Conservation (phyloP, 2,113 vertebrate species). For the Illadopsis cleaveri region DNA sequence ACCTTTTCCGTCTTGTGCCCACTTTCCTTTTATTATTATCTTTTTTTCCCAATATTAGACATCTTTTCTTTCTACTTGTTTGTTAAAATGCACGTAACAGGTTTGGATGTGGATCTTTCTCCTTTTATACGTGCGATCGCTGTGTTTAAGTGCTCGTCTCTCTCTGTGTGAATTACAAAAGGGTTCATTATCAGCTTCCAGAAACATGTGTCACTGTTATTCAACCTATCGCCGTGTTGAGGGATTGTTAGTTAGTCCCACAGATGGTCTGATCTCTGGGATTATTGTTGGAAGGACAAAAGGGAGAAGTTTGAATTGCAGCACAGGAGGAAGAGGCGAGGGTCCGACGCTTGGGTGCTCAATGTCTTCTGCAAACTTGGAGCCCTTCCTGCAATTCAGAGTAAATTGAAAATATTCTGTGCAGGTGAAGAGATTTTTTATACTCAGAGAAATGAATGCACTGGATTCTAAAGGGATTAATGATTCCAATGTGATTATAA, state of each 20-base stretch:
- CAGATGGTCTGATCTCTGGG: background rate
- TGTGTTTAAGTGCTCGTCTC: background rate
- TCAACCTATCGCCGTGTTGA: background rate
- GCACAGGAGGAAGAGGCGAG: background rate
- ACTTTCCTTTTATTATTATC: background rate
- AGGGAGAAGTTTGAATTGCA: background rate
- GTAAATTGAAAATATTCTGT: background rate
- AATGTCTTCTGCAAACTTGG: background rate
- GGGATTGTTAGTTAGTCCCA: background rate
- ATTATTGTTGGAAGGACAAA: background rate
- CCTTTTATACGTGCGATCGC: background rate
- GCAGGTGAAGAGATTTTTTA: background rate
- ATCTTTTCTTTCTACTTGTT: background rate
- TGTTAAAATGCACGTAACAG: accelerated
- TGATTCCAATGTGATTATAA: background rate
- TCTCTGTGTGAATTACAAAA: background rate
- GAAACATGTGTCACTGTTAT: background rate
- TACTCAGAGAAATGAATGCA: background rate
- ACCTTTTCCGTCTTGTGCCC: background rate
- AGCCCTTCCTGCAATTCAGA: background rate
- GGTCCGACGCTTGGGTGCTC: background rate
- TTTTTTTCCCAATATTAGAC: background rate
- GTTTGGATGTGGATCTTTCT: background rate
- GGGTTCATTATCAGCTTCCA: background rate
- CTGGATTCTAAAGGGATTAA: background rate